Base-by-base conservation (phyloP, 2,113 vertebrate species). In the Hylia prasina region DNA sequence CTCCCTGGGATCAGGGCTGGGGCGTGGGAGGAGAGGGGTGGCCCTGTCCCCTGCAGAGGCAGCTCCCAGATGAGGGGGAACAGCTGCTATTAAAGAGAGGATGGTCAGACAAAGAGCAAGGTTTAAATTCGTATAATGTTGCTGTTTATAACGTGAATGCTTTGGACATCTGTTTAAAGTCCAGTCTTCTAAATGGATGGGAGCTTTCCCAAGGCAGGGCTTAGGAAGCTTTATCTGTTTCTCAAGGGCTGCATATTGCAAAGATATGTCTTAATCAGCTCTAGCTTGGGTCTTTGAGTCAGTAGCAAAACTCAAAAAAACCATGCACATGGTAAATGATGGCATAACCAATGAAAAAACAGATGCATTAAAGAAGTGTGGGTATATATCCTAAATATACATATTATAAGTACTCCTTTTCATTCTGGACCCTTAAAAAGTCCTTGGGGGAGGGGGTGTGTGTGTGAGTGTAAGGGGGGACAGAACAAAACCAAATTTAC, bases 91-190 rank as follows among this genome's bases (percentile, higher is more conserved):
- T 45, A 42, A 81, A 13, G 15, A 72, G 90, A 93, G 82, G 57
- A 47, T 40, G 40, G 68, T n/a, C 94, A 85, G 79, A 97, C 97
- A 97, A 97, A 98, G 97, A 96, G 68, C 1, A 10, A 93, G 72
- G 93, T 97, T 97, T 95, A 80, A 94, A 96, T 96, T 94, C 70
- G 14, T 87, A 69, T 61, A 92, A 82, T 92, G 97, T 89, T 97
- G 94, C 95, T 94, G 88, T 97, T 97, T 95, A 83, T 83, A 94
- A 89, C 47, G 1, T 31, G 66, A 93, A 90, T 96, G 76, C 96
- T 97, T 97, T 63, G 93, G 95, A 94, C 97, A 96, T 97, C 97
- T 97, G 97, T 73, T 96, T 95, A 47, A 82, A 96, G 93, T 94
- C 87, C 82, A 22, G 18, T 82, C 82, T 72, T 96, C 56, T 65